Percentiles rank a stretch among this genome's conserved stretches.
These are phyloP conservation scores for Aythya baeri DNA, from an alignment of 2,113 vertebrate species.

Conservation along the genomic window DNA sequence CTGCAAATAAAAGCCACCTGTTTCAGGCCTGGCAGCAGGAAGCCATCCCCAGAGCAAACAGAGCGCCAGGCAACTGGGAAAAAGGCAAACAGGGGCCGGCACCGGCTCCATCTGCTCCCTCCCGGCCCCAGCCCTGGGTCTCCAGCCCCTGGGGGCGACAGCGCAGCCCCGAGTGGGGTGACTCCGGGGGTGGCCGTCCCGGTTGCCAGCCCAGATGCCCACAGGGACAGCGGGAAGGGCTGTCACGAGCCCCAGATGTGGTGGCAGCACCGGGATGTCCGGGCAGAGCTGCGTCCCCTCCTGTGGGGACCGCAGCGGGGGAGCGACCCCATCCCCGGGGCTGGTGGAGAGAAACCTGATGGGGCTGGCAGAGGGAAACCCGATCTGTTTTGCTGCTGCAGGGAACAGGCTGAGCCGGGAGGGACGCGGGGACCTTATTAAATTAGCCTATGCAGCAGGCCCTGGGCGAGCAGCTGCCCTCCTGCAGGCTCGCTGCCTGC, in stretches of 20 bases:
- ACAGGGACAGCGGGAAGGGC: neutral
- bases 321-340: rapidly evolving
- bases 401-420: slow-evolving; percentile 31
- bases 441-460: slow-evolving; percentile 58
- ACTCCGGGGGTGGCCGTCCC: neutral
- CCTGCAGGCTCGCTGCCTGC: neutral
- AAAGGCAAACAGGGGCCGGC: slow-evolving; percentile 70
- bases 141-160: neutral
- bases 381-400: slow-evolving; percentile 33
- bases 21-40: slow-evolving; percentile 76
- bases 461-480: neutral
- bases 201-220: neutral
- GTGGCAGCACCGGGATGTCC: neutral
- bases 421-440: neutral
- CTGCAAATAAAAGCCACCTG: slow-evolving; percentile 84
- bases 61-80: slow-evolving; percentile 66
- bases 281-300: neutral
- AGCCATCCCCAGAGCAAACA: slow-evolving; percentile 71
- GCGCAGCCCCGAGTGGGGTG: rapidly evolving
- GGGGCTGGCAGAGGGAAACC: neutral
- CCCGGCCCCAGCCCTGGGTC: neutral
- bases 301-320: rapidly evolving
- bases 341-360: neutral
- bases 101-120: slow-evolving; percentile 70
- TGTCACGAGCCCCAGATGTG: neutral